A percentile compares a stretch with the other conserved stretches of the same genome.
Conservation (phyloP, 2,888 invertebrate species). For the Leucania comma region DNA sequence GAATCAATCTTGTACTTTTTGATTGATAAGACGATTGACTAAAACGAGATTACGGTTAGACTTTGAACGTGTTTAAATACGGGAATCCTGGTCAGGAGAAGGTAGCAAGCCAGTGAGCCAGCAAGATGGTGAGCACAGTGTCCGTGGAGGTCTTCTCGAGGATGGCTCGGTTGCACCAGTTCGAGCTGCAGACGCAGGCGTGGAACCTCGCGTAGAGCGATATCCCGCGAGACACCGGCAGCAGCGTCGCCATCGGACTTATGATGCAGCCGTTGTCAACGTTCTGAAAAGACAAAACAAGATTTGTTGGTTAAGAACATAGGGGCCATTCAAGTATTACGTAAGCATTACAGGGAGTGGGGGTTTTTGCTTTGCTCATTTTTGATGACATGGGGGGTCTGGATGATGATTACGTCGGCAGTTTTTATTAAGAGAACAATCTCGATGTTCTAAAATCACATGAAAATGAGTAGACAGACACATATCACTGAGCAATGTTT, state of each 20-base stretch:
- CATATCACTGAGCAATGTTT: too few species aligned
- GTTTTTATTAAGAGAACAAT: too few species aligned
- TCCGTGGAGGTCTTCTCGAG: not conserved
- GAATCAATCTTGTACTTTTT: not conserved
- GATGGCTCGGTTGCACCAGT: slow-evolving; percentile 76
- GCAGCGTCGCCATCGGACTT: slow-evolving; percentile 80
- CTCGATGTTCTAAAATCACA: too few species aligned
- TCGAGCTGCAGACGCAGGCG: slow-evolving; percentile 82
- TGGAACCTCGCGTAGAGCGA: slow-evolving; percentile 84
- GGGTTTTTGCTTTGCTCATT: too few species aligned
- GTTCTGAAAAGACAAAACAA: slow-evolving; percentile 63
- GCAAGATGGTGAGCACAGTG: not conserved
- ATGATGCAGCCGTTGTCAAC: slow-evolving; percentile 79
- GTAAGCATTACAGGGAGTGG: too few species aligned
- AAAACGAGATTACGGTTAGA: not conserved
- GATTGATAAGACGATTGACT: too few species aligned
- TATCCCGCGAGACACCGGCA: slow-evolving; percentile 81
- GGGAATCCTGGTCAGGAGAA: slow-evolving; percentile 8
- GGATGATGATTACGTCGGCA: too few species aligned
- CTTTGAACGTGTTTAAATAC: slow-evolving; percentile 1
- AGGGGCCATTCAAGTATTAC: too few species aligned
- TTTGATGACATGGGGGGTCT: too few species aligned
- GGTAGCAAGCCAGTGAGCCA: slow-evolving; percentile 11
- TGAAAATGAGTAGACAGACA: too few species aligned
- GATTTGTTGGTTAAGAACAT: not conserved